Conservation (phyloP, 2,888 invertebrate genomes). For the Cosmia trapezina region DNA sequence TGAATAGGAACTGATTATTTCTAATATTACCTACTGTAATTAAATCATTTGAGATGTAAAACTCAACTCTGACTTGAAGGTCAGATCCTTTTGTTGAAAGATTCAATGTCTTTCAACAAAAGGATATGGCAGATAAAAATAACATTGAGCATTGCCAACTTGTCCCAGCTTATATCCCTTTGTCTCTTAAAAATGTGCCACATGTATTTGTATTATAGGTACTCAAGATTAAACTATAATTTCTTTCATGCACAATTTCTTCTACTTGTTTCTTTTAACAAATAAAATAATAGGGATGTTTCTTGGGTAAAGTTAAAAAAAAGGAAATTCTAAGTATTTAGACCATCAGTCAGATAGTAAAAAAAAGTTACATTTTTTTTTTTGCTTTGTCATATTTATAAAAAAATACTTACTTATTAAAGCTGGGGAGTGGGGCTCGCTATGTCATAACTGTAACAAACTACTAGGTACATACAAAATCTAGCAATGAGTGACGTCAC, state of each 20-base stretch:
- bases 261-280: not conserved
- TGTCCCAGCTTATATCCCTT: not conserved
- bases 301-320: too few species aligned
- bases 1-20: not conserved
- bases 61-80: conserved; percentile 28
- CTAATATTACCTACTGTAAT: conserved; percentile 1
- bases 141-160: conserved; percentile 14
- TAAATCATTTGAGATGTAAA: conserved; percentile 24
- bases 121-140: conserved; percentile 32
- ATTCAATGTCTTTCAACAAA: conserved; percentile 30
- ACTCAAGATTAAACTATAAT: not conserved
- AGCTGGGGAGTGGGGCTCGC: too few species aligned
- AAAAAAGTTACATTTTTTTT: too few species aligned
- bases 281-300: not conserved
- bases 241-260: not conserved
- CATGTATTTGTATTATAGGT: not conserved
- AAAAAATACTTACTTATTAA: too few species aligned
- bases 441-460: too few species aligned
- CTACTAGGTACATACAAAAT: too few species aligned
- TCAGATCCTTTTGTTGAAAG: too few species aligned
- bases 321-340: too few species aligned
- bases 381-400: too few species aligned
- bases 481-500: too few species aligned
- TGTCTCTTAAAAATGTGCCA: conserved; percentile 14
- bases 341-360: too few species aligned